Evolutionary conservation across 2,888 invertebrate genomes (phyloP).

Genomic region (Hypsopygia costalis): DNA sequence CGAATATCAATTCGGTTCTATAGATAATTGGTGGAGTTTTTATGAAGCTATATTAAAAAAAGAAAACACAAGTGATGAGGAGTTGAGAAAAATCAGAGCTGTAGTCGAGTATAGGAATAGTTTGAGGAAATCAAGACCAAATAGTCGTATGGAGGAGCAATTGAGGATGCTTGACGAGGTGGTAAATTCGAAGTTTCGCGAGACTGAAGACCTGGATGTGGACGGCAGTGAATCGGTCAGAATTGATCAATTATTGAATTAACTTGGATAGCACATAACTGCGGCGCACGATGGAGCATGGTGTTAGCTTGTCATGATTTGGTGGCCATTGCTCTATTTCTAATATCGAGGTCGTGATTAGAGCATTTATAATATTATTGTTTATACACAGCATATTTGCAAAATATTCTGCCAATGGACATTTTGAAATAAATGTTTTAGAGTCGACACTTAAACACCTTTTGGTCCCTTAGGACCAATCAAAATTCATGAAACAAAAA

Average conservation of each 20-base stretch:
- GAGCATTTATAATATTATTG: slow-evolving; percentile 2
- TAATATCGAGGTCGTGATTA: slow-evolving; percentile 17
- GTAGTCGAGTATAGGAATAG: slow-evolving; percentile 45
- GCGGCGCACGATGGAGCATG: slow-evolving; percentile 27
- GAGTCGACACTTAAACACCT: too few relatives aligned
- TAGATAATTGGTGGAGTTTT: slow-evolving; percentile 74
- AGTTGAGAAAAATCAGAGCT: slow-evolving; percentile 42
- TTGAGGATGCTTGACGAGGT: slow-evolving; percentile 59
- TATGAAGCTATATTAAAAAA: slow-evolving; percentile 64
- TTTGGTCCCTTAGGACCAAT: too few relatives aligned
- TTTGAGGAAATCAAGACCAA: slow-evolving; percentile 42
- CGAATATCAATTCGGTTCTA: slow-evolving; percentile 68
- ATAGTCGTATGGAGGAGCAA: slow-evolving; percentile 64
- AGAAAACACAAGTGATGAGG: slow-evolving; percentile 43
- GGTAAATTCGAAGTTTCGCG: slow-evolving; percentile 53
- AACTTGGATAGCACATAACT: slow-evolving; percentile 17
- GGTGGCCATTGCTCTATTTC: slow-evolving; percentile 13
- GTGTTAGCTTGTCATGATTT: slow-evolving; percentile 20
- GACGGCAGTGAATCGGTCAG: slow-evolving; percentile 68
- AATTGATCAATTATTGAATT: slow-evolving; percentile 25
- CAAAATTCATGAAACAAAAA: too few relatives aligned
- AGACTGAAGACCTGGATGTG: slow-evolving; percentile 50
- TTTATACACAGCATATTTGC: too few relatives aligned
- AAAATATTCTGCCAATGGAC: too few relatives aligned
- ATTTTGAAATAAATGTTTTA: too few relatives aligned